Conservation (phyloP, 2,113 vertebrate genomes). For the Climacteris rufus region DNA sequence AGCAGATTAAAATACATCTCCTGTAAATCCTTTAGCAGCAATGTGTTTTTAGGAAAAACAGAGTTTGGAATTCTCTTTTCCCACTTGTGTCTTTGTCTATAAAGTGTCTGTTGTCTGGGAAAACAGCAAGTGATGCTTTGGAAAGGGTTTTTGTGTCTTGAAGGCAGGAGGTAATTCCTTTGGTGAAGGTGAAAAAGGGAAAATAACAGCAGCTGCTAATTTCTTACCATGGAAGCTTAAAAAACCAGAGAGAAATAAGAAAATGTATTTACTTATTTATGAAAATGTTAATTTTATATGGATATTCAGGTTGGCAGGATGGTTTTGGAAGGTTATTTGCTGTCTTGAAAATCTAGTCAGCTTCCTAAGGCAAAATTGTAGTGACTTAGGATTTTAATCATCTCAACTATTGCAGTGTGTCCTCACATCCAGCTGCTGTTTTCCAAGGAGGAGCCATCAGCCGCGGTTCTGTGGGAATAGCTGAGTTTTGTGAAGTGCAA, state of each 20-base stretch:
- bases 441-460: background rate
- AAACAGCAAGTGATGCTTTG: background rate
- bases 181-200: background rate
- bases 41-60: background rate
- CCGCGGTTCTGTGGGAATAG: background rate
- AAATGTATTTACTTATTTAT: background rate
- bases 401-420: accelerated
- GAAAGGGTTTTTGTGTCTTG: background rate
- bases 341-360: background rate
- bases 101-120: background rate
- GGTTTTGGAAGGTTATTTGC: background rate
- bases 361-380: background rate
- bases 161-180: background rate
- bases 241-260: background rate
- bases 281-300: background rate
- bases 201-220: background rate
- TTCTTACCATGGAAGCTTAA: background rate
- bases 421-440: background rate
- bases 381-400: background rate
- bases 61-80: background rate
- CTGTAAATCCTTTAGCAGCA: background rate
- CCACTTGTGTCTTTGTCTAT: background rate
- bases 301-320: background rate
- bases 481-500: background rate
- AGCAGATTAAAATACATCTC: background rate